Evolutionary conservation across 2,113 vertebrate species (phyloP).

Genomic region (Anthoscopus minutus): DNA sequence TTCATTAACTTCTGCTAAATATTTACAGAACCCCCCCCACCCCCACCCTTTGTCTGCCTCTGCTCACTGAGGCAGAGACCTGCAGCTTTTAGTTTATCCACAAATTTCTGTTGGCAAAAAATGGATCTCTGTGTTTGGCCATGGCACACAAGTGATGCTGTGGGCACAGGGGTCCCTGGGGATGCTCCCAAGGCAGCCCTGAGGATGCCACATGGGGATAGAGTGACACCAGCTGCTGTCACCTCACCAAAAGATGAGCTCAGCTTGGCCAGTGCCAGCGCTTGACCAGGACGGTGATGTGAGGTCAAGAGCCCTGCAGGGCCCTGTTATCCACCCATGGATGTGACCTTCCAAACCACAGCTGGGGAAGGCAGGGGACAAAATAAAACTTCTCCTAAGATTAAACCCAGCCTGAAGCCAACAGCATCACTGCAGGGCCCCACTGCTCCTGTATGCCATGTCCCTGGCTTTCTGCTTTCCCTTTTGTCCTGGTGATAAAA

Average conservation of each 20-base stretch:
- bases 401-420: background rate
- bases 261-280: rapidly evolving
- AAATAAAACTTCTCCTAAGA: background rate
- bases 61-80: background rate
- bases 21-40: background rate
- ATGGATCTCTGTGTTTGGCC: rapidly evolving
- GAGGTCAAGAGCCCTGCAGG: background rate
- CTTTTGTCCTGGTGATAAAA: background rate
- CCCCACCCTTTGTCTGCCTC: background rate
- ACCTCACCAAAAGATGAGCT: rapidly evolving
- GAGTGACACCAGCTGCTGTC: background rate
- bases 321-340: background rate
- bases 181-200: background rate
- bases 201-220: rapidly evolving
- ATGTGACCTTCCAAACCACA: background rate
- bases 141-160: rapidly evolving
- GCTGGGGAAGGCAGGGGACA: background rate
- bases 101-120: background rate
- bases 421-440: background rate
- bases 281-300: rapidly evolving
- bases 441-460: rapidly evolving
- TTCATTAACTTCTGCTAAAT: background rate
- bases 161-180: rapidly evolving
- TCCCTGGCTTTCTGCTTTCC: background rate
- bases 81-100: background rate